Base-by-base conservation (phyloP, 2,113 vertebrate species). In the Scomber colias region DNA sequence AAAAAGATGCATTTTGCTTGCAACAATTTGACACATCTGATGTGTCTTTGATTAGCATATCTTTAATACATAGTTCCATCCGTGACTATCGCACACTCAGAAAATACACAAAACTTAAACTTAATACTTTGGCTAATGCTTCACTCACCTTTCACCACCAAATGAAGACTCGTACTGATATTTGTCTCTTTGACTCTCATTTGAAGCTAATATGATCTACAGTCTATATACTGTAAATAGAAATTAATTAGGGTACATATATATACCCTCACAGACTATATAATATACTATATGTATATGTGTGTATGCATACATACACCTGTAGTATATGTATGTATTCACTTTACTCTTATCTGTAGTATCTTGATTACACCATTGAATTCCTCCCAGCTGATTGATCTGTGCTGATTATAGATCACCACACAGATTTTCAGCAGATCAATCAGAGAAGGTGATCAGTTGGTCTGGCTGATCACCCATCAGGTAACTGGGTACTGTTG, bases 91-190 rank as follows among this genome's bases (percentile, higher is more conserved):
- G 79, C 57, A 79, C 87, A 83, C 69, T 72, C 71, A 49, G n/a
- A 71, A 85, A 81, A 87, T 62, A 89, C 75, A 81, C 61, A 67
- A 56, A 82, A 24, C 45, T 75, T 30, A 56, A 90, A 90, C 59
- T 5, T 84, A 91, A 93, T 83, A 91, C 89, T 92, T 92, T 91
- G 91, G 92, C 87, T 89, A 87, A 88, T 74, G 86, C 84, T 87
- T 91, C 79, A 83, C 79, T 84, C 73, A 40, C 72, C 71, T 78
- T 78, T 83, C 70, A 87, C 62, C 75, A 61, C 86, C 70, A 85
- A 27, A 70, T 30, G 84, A 64, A 81, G 49, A 85, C 40, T 87
- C 85, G 75, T 64, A 79, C 75, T 69, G 79, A 85, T 59, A 77
- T 27, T 77, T 85, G 35, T 40, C 9, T 40, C 35, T 40, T 40